A percentile compares a stretch with the other conserved stretches of the same genome.
Conservation (phyloP, 2,113 vertebrate genomes). For the Colossoma macropomum region DNA sequence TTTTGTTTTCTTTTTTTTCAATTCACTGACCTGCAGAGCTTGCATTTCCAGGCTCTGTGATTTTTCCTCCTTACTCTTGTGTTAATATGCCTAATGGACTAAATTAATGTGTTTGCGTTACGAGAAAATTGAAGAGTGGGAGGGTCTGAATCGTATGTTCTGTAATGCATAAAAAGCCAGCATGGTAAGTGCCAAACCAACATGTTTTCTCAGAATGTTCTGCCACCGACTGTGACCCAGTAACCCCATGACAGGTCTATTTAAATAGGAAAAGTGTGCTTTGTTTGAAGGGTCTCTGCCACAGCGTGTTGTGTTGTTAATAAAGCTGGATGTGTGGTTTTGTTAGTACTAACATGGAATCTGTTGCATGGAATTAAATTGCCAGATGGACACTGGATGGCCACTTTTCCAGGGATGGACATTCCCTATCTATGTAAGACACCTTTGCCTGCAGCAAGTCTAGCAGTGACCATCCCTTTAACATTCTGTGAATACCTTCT, state of each 20-base stretch:
- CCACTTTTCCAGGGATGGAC: constrained; percentile 23
- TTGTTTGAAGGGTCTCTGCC: background rate
- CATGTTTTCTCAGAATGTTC: constrained; percentile 29
- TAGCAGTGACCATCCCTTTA: background rate
- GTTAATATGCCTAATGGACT: constrained; percentile 73
- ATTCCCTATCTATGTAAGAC: background rate
- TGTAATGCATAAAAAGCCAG: constrained; percentile 31
- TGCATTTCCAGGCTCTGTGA: background rate
- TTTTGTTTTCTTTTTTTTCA: background rate
- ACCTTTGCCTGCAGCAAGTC: constrained; percentile 4
- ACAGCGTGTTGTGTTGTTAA: background rate
- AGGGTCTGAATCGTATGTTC: constrained; percentile 23
- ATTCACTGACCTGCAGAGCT: background rate
- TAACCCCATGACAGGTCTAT: background rate
- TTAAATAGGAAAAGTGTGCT: background rate
- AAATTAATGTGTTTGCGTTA: constrained; percentile 58
- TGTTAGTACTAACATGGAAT: background rate
- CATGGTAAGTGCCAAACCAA: constrained; percentile 35
- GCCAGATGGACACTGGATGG: background rate
- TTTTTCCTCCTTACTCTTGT: constrained; percentile 48
- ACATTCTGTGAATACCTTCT: too few species aligned
- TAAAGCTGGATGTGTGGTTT: background rate
- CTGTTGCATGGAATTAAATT: background rate
- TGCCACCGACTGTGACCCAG: constrained; percentile 18
- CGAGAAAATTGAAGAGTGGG: background rate